Conservation (phyloP, 1,140 invertebrate species). For the Paraescarpia echinospica region DNA sequence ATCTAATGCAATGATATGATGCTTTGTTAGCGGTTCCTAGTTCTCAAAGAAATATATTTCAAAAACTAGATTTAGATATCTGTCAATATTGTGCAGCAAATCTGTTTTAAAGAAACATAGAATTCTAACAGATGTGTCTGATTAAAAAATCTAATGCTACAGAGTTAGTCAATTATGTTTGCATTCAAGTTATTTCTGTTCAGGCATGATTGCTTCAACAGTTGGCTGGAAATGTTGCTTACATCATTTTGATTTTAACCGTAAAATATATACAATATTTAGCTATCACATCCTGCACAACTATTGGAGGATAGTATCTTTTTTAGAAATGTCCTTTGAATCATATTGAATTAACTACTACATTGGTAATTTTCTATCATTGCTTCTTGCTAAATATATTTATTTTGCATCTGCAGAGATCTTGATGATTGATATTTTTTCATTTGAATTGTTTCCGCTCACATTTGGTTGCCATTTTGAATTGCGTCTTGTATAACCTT, state of each 20-base stretch:
- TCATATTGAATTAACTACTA: neutral
- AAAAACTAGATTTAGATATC: neutral
- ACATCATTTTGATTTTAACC: too few species aligned
- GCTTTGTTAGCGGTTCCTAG: neutral
- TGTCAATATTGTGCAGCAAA: too few species aligned
- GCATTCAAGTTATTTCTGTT: neutral
- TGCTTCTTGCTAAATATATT: neutral
- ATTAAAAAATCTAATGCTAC: neutral
- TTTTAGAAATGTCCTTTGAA: neutral
- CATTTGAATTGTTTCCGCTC: neutral
- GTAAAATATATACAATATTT: too few species aligned
- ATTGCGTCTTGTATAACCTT: neutral
- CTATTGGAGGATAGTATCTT: neutral
- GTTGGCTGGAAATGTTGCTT: too few species aligned
- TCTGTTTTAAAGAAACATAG: too few species aligned
- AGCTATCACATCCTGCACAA: too few species aligned
- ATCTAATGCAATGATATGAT: neutral
- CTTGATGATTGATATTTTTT: neutral
- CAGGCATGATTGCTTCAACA: too few species aligned
- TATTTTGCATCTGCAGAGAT: neutral
- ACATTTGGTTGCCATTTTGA: constrained; percentile 1
- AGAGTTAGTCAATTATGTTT: neutral
- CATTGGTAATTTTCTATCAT: neutral
- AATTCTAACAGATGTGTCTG: too few species aligned
- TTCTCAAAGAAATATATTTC: neutral